Conservation (phyloP, 2,113 vertebrate species). For the Pipra filicauda region DNA sequence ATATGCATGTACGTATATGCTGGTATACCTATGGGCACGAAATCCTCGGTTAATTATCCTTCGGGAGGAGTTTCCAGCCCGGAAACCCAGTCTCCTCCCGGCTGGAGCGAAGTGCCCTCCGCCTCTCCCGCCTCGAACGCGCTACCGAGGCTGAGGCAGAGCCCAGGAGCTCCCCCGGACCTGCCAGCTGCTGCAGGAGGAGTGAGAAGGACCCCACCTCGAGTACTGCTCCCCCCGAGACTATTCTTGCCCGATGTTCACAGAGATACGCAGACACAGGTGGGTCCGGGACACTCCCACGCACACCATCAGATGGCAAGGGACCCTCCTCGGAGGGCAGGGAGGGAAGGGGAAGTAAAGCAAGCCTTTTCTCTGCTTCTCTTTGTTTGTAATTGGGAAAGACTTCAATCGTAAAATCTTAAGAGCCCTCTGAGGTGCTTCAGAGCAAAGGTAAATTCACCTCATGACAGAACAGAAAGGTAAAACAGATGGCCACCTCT, state of each 20-base stretch:
- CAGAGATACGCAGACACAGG: background rate
- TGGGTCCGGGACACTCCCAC: background rate
- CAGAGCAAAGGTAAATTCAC: background rate
- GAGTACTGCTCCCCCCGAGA: too few relatives aligned
- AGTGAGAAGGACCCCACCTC: too few relatives aligned
- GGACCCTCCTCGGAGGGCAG: background rate
- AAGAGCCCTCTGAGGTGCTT: background rate
- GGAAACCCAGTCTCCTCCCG: fast-evolving
- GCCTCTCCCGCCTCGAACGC: fast-evolving
- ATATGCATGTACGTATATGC: background rate
- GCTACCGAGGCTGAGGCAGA: background rate
- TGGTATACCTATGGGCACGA: background rate
- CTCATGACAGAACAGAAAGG: background rate
- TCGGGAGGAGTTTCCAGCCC: background rate
- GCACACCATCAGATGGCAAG: background rate
- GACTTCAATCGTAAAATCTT: background rate
- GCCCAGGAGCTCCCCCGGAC: background rate
- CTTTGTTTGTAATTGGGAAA: background rate
- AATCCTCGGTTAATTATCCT: background rate
- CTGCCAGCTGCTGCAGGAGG: background rate
- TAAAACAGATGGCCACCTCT: background rate
- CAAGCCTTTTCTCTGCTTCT: background rate
- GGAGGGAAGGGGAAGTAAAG: background rate
- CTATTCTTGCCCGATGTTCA: background rate
- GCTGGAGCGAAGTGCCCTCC: background rate